Base-by-base conservation (phyloP, 2,888 invertebrate species). In the Lysandra coridon region DNA sequence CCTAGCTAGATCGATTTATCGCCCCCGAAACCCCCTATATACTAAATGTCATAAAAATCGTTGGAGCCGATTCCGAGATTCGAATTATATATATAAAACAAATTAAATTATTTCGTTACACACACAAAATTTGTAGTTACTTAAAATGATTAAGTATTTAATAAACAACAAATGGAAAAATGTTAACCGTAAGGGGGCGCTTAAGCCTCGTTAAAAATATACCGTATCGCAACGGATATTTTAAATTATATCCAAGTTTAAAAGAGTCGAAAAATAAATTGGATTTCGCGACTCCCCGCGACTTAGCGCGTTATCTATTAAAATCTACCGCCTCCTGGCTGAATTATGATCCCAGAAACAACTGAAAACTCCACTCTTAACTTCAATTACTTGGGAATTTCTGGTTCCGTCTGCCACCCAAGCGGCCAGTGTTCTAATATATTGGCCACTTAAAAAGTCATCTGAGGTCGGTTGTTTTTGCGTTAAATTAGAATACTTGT, bases 371-470 rank as follows among this genome's bases (percentile, higher is more conserved):
- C 69, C 33, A 69, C 33, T 69, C 33, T 33, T 12, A 37, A 69
- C 69, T 69, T 69, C 33, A 69, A 69, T 69, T 17, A 37, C 69
- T 33, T 33, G 69, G 69, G 5, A 69, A 69, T 33, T 69, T 69
- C 14, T 37, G 69, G 69, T 17, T 69, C 17, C 1, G 14, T 5
- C 33, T 17, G 64, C 69, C 17, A 14, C 14, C 69, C 33, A 69
- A 33, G 69, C 14, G 37, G 69, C 64, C 30, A 37, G 69, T 33
- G 33, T 17, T 69, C 37, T 33, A 69, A 69, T 69, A 69, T 69
- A 69, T 37, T 69, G 23, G 23, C 69, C 33, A 69, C 69, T 69
- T 69, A 69, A 69, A 69, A 69, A 33, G 14, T 37, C 17, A 69
- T 69, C 33, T 37, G 12, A 33, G 33, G 69, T 69, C 14, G 69